Evolutionary conservation across 2,888 invertebrate genomes (phyloP).

Genomic region (Agonopterix alstromeriana): DNA sequence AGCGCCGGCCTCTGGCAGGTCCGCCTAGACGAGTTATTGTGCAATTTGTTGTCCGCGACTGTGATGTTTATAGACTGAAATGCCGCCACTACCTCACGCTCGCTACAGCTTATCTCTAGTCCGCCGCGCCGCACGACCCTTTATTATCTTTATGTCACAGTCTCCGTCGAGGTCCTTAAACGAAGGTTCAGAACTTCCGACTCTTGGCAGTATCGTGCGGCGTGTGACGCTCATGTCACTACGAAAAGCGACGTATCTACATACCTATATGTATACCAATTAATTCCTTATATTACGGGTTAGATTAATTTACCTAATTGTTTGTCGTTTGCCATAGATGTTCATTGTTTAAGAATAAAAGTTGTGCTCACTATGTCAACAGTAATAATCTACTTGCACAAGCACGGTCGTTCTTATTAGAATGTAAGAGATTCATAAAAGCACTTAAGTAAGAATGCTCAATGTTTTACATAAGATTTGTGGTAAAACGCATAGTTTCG

Average conservation of each 20-base stretch:
- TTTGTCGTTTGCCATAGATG: conserved; percentile 67
- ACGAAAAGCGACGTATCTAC: conserved; percentile 51
- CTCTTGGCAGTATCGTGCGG: conserved; percentile 27
- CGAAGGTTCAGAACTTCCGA: not conserved
- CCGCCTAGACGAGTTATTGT: conserved; percentile 67
- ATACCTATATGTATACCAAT: conserved; percentile 23
- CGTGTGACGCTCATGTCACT: conserved; percentile 46
- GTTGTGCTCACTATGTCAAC: conserved; percentile 52
- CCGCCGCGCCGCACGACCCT: conserved; percentile 44
- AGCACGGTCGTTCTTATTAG: conserved; percentile 61
- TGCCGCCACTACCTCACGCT: conserved; percentile 75
- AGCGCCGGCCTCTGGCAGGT: conserved; percentile 39
- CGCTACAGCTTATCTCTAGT: conserved; percentile 68
- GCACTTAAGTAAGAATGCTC: conserved; percentile 65
- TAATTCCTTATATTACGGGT: conserved; percentile 55
- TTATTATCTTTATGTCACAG: not conserved
- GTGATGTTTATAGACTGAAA: conserved; percentile 83
- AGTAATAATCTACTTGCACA: conserved; percentile 48
- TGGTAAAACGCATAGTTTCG: conserved; percentile 27
- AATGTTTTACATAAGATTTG: conserved; percentile 48
- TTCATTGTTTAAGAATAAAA: conserved; percentile 54
- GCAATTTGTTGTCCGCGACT: conserved; percentile 79
- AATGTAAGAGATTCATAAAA: conserved; percentile 34
- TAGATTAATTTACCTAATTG: conserved; percentile 42
- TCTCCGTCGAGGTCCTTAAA: conserved; percentile 3